Base-by-base conservation (phyloP, 2,797 vertebrate species). In the Melanotaenia maccullochi region DNA sequence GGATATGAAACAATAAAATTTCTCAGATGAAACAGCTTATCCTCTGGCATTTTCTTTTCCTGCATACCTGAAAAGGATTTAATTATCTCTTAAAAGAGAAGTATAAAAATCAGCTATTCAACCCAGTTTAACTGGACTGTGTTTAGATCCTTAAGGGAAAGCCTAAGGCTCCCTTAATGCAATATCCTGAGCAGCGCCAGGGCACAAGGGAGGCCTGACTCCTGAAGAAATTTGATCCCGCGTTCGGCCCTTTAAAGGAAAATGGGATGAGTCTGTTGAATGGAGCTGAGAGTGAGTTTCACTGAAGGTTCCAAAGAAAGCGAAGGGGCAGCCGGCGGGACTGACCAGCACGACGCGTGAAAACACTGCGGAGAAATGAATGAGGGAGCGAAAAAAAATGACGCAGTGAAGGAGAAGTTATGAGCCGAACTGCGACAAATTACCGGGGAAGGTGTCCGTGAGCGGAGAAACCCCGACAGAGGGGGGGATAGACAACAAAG, bases 191-290 rank as follows among this genome's bases (percentile, higher is more conserved):
- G 75, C 79, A 65, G 88, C 82, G 85, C 47, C 79, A 85, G 83
- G 81, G 49, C 82, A 72, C 56, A 54, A 76, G 88, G 72, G 77
- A 76, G 90, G 91, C 47, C 83, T 85, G 90, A 85, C 85, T 93
- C 85, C 81, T 80, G 81, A 60, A 81, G 93, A 92, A 94, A 95
- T 75, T 55, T 90, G 93, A 94, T 90, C 91, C 88, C 20, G 73
- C 81, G 65, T 66, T 84, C 87, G 92, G 89, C 90, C 93, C 92
- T 94, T 95, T 95, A 95, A 95, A 95, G 94, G 89, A 92, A 92
- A 90, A 92, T 88, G 93, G 92, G 91, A 93, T 92, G 93, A 93
- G 90, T 87, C 89, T 90, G 85, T 71, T 93, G 91, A 94, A 93
- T 93, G 94, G 90, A 90, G 90, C 85, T 60, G 61, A 33, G 83